These are phyloP conservation scores for Peromyscus californicus DNA, from an alignment of 2,113 vertebrate species.

Conservation along the genomic window DNA sequence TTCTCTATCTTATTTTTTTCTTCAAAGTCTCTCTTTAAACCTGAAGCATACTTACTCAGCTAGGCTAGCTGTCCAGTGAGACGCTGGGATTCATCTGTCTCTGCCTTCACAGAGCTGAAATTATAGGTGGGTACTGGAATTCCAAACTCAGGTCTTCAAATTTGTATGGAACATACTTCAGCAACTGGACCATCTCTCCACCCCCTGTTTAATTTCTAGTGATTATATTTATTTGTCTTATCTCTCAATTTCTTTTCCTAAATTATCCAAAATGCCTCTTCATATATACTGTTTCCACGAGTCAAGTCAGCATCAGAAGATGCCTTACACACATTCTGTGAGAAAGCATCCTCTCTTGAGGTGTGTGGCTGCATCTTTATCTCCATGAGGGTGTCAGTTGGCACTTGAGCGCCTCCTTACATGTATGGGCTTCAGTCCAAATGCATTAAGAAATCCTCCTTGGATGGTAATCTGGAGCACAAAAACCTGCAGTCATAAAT, in stretches of 20 bases:
- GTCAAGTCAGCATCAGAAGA: neutral
- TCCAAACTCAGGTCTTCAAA: neutral
- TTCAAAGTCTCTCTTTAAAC: neutral
- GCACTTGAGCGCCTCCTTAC: constrained; percentile 80
- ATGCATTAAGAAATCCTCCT: constrained; percentile 83
- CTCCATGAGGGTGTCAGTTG: constrained; percentile 70
- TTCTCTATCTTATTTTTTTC: neutral
- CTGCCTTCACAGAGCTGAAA: too few relatives aligned
- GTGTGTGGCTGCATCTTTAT: constrained; percentile 50
- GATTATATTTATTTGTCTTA: neutral
- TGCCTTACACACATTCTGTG: neutral
- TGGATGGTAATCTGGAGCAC: constrained; percentile 83
- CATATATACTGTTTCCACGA: neutral
- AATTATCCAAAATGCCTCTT: neutral
- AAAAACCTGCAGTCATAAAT: constrained; percentile 84
- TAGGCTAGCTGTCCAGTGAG: neutral
- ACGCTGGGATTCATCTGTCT: neutral
- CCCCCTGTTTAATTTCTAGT: neutral
- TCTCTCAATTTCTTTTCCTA: neutral
- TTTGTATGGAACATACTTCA: neutral
- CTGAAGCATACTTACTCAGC: neutral
- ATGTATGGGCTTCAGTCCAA: constrained; percentile 79
- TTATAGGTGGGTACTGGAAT: neutral
- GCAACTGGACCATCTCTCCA: neutral
- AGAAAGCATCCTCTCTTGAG: constrained; percentile 73